A percentile compares a stretch with the other conserved stretches of the same genome.
Evolutionary conservation across 2,113 vertebrate genomes (phyloP).

Genomic region (Rhea americana): DNA sequence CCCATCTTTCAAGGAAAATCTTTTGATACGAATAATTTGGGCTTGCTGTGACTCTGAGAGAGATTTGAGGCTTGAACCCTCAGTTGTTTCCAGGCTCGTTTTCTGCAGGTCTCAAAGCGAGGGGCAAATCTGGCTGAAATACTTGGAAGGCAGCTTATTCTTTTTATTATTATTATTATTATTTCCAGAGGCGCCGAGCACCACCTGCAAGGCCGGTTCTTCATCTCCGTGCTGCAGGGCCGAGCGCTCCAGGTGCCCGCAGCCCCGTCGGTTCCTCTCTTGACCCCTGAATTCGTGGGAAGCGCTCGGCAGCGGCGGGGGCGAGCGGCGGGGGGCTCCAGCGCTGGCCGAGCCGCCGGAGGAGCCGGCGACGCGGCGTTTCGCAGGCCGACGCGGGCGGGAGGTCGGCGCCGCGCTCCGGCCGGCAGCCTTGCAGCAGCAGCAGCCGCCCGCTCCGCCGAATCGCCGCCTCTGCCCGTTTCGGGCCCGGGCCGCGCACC

Average conservation of each 20-base stretch:
- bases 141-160: background rate
- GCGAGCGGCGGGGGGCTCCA: background rate
- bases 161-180: no score
- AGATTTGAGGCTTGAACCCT: accelerated
- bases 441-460: no score
- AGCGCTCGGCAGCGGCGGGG: background rate
- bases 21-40: accelerated
- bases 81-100: background rate
- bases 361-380: background rate
- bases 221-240: background rate
- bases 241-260: background rate
- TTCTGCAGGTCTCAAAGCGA: background rate
- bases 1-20: background rate
- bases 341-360: background rate
- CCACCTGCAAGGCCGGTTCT: background rate
- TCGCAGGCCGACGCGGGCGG: background rate
- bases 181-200: background rate
- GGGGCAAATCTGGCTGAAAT: background rate
- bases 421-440: no score
- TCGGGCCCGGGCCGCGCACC: background rate
- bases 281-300: background rate
- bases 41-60: background rate
- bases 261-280: background rate
- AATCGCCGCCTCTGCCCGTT: background rate
- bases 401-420: background rate